Evolutionary conservation across 2,888 invertebrate species (phyloP).

Genomic region (Pachycephus smyrnensis): DNA sequence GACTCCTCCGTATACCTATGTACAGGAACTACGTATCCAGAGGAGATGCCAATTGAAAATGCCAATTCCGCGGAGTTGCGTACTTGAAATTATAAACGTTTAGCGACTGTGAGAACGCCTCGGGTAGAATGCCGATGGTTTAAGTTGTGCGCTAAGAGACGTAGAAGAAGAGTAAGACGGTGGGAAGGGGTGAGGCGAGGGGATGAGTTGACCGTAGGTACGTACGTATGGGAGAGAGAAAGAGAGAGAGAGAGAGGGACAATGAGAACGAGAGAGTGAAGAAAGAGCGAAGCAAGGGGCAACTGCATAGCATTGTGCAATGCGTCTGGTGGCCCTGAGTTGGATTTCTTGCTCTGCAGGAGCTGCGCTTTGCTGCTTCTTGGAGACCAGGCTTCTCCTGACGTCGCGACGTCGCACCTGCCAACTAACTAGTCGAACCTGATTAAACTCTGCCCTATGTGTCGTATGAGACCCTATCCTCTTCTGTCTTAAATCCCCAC

Average conservation of each 20-base stretch:
- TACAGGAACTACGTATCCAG: neutral
- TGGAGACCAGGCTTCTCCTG: slow-evolving; percentile 37
- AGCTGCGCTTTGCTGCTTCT: slow-evolving; percentile 33
- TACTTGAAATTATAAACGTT: slow-evolving; percentile 47
- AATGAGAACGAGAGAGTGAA: neutral
- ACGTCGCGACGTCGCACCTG: slow-evolving; percentile 56
- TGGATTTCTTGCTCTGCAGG: slow-evolving; percentile 47
- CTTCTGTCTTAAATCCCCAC: neutral
- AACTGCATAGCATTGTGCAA: slow-evolving; percentile 47
- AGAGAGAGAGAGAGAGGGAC: slow-evolving; percentile 21
- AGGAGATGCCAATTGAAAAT: neutral
- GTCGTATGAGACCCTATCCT: slow-evolving; percentile 35
- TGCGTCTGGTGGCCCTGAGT: slow-evolving; percentile 42
- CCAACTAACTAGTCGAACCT: slow-evolving; percentile 65
- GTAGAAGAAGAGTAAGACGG: too few relatives aligned
- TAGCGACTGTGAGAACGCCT: slow-evolving; percentile 49
- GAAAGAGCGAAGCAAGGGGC: neutral
- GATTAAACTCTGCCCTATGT: slow-evolving; percentile 62
- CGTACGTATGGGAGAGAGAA: slow-evolving; percentile 20
- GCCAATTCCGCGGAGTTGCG: neutral
- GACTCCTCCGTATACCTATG: neutral
- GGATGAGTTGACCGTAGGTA: slow-evolving; percentile 25
- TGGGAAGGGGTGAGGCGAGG: slow-evolving; percentile 5
- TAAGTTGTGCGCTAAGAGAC: slow-evolving; percentile 19
- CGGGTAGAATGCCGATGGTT: slow-evolving; percentile 36